Evolutionary conservation across 2,797 vertebrate genomes (phyloP), one percentile per base, ranked within the genome.

Genomic region (Pteronotus mesoamericanus): DNA sequence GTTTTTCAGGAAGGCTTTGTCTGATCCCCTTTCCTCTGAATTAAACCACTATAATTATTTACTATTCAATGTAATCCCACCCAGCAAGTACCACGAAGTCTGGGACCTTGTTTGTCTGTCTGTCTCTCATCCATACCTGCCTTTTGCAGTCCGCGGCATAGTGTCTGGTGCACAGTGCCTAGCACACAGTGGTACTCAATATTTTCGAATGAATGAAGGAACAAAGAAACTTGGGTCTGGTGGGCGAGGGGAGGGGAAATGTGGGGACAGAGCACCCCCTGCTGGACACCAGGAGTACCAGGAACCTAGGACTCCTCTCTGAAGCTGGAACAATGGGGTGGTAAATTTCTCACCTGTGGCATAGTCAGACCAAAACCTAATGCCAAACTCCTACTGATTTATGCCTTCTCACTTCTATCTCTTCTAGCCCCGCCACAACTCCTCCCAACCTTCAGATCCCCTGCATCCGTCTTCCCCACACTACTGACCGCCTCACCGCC

Each of bases 261-360:
- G n/a, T 94, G 83, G n/a, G 12, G 5, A 37, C 19, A 48, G 78
- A n/a, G 83, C 39, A 66, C 92, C 96, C 94, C 88, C 96, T 97
- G 53, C 93, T 92, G 97, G 94, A 89, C 39, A 59, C 9, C 15
- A 7, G 16, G 55, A 26, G 44, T 71, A 61, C 39, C 55, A 53
- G 57, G 72, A 24, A 69, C 44, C 66, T n/a, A 78, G 46, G 22
- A 48, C 48, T 37, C 22, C 10, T 80, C 22, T 51, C 69, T 26
- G 7, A 37, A 42, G 3, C 10, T 39, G 34, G 39, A 87, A 51
- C 5, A 39, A 61, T 1, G 22, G 1, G 6, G 5, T 48, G 44
- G 24, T 91, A 51, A 84, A 88, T 87, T 90, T 90, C 53, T 82
- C 44, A 42, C 3, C 22, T 24, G 29, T 44, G 42, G 19, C 21